Evolutionary conservation across 2,113 vertebrate species (phyloP).

Genomic region (Naja naja): DNA sequence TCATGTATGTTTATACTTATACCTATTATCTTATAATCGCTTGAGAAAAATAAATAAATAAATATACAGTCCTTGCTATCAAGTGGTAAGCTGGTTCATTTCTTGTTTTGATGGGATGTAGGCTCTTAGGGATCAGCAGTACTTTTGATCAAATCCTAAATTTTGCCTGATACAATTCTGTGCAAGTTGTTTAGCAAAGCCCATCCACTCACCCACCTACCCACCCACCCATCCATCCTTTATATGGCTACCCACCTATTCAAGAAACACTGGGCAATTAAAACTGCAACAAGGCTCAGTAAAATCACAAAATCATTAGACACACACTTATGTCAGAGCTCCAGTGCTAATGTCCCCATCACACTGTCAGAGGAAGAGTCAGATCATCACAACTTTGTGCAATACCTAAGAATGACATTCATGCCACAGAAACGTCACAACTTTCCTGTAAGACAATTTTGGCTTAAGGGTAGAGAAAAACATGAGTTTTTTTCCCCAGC

Average conservation of each 20-base stretch:
- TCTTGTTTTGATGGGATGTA: background rate
- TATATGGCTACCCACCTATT: background rate
- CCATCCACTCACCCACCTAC: background rate
- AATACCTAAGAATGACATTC: background rate
- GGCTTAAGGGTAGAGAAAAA: background rate
- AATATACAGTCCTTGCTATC: background rate
- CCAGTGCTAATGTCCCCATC: background rate
- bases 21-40: no score
- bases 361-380: background rate
- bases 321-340: background rate
- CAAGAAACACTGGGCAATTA: background rate
- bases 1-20: no score
- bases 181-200: background rate
- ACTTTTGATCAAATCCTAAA: background rate
- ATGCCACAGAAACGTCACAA: background rate
- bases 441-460: background rate
- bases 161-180: background rate
- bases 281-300: background rate
- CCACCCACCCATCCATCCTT: background rate
- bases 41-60: no score
- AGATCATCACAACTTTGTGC: background rate
- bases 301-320: background rate
- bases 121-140: background rate
- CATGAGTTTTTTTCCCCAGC: background rate
- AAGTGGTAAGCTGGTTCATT: background rate